Percentiles rank a stretch among this genome's conserved stretches.
Evolutionary conservation across 2,888 invertebrate species (phyloP).

Genomic region (Eristalis pertinax): DNA sequence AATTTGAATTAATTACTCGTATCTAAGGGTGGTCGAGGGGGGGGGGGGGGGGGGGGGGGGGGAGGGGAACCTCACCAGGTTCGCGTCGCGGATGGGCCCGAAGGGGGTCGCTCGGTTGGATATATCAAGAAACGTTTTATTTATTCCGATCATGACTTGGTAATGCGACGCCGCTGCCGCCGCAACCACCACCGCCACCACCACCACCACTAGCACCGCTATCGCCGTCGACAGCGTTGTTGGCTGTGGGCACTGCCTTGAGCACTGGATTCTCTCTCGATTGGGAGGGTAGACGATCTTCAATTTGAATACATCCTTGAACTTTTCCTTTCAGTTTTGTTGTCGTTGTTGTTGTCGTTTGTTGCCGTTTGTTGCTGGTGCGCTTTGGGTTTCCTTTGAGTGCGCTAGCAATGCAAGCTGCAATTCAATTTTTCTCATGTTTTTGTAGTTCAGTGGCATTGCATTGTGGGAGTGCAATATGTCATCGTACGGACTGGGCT

Average conservation of each 20-base stretch:
- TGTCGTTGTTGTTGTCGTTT: constrained; percentile 5
- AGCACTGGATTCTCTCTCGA: background rate
- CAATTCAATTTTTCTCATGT: constrained; percentile 42
- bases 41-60: background rate
- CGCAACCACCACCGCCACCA: background rate
- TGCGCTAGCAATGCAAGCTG: constrained; percentile 37
- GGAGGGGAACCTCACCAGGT: background rate
- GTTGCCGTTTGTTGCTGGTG: constrained; percentile 3
- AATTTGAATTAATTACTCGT: constrained; percentile 67
- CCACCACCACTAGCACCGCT: background rate
- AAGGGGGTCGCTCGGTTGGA: background rate
- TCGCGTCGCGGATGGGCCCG: background rate
- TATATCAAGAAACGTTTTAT: constrained; percentile 46
- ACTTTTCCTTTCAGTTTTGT: constrained; percentile 65
- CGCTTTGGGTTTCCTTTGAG: background rate
- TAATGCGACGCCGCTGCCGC: constrained; percentile 30
- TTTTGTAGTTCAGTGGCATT: constrained; percentile 56
- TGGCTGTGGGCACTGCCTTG: background rate
- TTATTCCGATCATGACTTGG: constrained; percentile 65
- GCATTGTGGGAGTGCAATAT: constrained; percentile 37
- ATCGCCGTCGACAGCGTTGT: background rate
- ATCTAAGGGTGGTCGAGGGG: constrained; percentile 23
- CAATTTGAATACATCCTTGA: constrained; percentile 67
- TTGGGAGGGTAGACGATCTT: constrained; percentile 41
- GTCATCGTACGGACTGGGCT: constrained; percentile 24